Percentiles rank a stretch among this genome's conserved stretches.
Evolutionary conservation across 2,797 vertebrate species (phyloP).

Genomic region (Leucoraja ocellata): DNA sequence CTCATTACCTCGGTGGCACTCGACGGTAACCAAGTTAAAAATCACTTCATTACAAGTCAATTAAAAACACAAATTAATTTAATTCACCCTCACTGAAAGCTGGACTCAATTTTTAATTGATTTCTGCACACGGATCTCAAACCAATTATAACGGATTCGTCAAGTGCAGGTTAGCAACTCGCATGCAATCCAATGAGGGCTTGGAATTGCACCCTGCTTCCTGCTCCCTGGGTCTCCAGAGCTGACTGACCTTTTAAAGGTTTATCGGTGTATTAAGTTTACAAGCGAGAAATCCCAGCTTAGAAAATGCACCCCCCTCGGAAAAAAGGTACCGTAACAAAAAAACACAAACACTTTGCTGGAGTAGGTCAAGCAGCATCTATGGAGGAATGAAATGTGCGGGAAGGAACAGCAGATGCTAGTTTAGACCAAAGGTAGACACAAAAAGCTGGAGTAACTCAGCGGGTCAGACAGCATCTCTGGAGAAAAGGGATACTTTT

Average conservation of each 20-base stretch:
- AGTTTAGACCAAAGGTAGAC: no score
- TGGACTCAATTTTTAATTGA: constrained; percentile 21
- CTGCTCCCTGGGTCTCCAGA: background rate
- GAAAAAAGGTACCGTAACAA: no score
- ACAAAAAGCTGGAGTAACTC: no score
- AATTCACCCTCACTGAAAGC: constrained; percentile 16
- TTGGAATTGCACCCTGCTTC: background rate
- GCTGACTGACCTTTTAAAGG: background rate
- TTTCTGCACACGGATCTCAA: constrained; percentile 28
- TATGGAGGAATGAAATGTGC: no score
- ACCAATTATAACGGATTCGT: constrained; percentile 26
- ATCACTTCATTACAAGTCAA: constrained; percentile 14
- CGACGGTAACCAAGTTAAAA: background rate
- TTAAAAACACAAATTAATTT: constrained; percentile 1
- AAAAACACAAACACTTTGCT: no score
- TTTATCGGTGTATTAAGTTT: background rate
- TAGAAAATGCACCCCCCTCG: no score
- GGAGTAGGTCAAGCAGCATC: no score
- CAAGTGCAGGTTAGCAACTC: background rate
- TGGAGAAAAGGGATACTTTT: no score
- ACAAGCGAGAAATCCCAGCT: background rate
- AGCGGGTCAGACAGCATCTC: no score
- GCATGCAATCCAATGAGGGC: background rate
- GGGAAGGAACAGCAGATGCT: no score
- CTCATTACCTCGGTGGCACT: background rate